phyloP scores from a whole-genome alignment of 1,140 invertebrate species.

The Micrasema minimum region DNA sequence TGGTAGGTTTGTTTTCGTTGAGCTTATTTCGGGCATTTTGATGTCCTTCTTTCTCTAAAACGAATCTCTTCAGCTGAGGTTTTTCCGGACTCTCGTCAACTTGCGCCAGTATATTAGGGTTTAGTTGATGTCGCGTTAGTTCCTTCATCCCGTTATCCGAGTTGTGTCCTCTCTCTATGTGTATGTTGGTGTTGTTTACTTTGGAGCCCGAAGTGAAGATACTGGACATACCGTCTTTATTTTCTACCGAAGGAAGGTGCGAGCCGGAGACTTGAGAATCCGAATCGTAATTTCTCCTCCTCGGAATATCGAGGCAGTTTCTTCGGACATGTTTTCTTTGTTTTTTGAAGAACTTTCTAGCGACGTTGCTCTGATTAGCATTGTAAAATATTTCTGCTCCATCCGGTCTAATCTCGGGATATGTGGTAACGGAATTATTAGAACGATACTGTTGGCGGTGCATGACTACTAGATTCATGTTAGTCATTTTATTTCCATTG shows the following conservation, averaged over 20 bases:
- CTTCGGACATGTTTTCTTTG: conserved; percentile 81
- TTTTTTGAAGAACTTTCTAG: conserved; percentile 91
- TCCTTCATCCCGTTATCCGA: conserved; percentile 67
- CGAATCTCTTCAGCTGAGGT: conserved; percentile 59
- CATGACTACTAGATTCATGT: conserved; percentile 75
- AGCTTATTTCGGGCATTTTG: conserved; percentile 54
- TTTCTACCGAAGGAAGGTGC: conserved; percentile 66
- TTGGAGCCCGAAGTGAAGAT: conserved; percentile 77
- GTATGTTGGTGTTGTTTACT: conserved; percentile 83
- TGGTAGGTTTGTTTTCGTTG: conserved; percentile 51
- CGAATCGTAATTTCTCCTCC: conserved; percentile 72
- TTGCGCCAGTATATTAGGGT: conserved; percentile 73
- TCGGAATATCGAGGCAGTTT: conserved; percentile 77
- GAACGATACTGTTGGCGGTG: conserved; percentile 78
- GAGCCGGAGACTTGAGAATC: conserved; percentile 68
- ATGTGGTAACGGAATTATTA: conserved; percentile 76
- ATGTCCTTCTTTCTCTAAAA: conserved; percentile 57
- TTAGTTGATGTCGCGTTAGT: conserved; percentile 58
- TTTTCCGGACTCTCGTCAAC: conserved; percentile 65
- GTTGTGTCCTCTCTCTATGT: conserved; percentile 69
- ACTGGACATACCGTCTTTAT: conserved; percentile 70
- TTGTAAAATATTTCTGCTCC: conserved; percentile 89
- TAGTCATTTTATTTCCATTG: conserved; percentile 62
- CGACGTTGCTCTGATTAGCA: conserved; percentile 91
- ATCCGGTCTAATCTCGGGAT: conserved; percentile 69